Evolutionary conservation across 2,888 invertebrate species (phyloP).

Genomic region (Macrophya annulata): DNA sequence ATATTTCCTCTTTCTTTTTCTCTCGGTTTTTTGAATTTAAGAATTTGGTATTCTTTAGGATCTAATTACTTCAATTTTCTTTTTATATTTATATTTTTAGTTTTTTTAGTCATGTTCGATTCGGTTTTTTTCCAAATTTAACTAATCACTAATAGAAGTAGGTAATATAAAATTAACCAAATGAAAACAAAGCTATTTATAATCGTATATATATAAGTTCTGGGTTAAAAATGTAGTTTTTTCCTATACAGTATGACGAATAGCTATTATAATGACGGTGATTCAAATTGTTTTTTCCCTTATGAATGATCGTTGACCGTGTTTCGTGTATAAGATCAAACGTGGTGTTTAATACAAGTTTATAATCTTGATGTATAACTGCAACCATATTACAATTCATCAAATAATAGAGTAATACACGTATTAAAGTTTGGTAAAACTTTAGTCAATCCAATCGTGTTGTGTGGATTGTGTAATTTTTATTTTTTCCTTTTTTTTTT

Average conservation of each 20-base stretch:
- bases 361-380: background rate
- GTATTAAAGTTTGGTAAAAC: conserved; percentile 21
- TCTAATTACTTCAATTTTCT: too few species aligned
- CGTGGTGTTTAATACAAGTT: too few species aligned
- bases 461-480: conserved; percentile 7
- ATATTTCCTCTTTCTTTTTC: background rate
- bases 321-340: background rate
- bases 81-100: background rate
- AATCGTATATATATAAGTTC: background rate
- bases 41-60: too few species aligned
- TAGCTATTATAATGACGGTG: background rate
- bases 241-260: background rate
- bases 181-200: background rate
- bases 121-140: background rate
- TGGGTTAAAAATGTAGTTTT: background rate
- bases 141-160: background rate
- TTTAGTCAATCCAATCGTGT: conserved; percentile 20
- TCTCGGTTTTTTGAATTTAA: background rate
- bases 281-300: background rate
- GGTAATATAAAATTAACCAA: background rate
- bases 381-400: background rate
- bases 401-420: background rate
- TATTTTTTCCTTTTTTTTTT: too few species aligned
- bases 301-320: background rate
- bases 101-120: background rate